Percentiles rank a stretch among this genome's conserved stretches.
These are phyloP conservation scores for Poecile atricapillus DNA, from an alignment of 2,113 vertebrate genomes.

Conservation along the genomic window DNA sequence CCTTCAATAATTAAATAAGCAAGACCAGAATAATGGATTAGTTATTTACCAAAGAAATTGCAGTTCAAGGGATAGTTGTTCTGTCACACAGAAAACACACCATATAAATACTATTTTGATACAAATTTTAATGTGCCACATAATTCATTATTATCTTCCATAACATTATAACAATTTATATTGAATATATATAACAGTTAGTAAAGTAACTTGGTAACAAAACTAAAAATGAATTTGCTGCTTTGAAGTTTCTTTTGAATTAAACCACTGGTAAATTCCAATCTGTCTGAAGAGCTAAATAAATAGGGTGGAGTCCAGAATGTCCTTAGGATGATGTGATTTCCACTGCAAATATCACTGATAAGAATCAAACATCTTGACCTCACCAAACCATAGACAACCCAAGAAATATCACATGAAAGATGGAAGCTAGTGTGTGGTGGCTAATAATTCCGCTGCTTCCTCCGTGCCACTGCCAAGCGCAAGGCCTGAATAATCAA, in stretches of 20 bases:
- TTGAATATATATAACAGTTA: neutral
- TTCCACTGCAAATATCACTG: neutral
- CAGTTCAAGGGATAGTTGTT: neutral
- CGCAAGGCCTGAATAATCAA: slow-evolving; percentile 67
- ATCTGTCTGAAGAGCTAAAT: neutral
- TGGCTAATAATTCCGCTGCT: neutral
- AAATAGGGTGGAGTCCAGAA: neutral
- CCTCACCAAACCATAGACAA: neutral
- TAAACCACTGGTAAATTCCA: neutral
- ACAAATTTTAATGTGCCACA: neutral
- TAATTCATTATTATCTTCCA: neutral
- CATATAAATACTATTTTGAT: neutral
- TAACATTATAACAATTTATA: neutral
- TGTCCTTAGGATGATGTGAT: neutral
- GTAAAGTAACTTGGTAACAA: neutral
- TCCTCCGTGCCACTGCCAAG: slow-evolving; percentile 48
- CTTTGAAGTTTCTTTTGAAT: neutral
- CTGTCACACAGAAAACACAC: neutral
- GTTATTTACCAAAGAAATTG: neutral
- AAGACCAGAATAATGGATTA: neutral
- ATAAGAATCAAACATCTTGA: neutral
- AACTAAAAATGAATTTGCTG: neutral
- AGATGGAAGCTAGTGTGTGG: neutral
- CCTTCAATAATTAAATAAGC: neutral
- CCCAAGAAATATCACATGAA: neutral